Percentiles rank a stretch among this genome's conserved stretches.
phyloP scores from a whole-genome alignment of 2,888 invertebrate species.

The Furcula furcula region DNA sequence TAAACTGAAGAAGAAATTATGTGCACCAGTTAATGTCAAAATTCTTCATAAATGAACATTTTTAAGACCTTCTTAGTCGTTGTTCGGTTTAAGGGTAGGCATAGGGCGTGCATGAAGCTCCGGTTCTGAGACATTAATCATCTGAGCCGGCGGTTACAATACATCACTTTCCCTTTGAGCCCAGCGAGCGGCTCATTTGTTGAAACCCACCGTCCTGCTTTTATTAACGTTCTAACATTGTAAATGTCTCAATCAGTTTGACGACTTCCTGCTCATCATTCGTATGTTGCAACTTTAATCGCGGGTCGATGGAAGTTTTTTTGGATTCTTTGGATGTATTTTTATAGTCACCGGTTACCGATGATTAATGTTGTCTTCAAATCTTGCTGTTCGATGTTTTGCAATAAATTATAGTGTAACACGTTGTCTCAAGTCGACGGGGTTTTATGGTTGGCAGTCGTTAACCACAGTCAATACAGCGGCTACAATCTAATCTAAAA shows the following conservation, averaged over 20 bases:
- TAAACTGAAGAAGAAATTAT: too few relatives aligned
- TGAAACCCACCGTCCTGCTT: constrained; percentile 52
- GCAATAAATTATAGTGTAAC: constrained; percentile 79
- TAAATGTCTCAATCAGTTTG: constrained; percentile 72
- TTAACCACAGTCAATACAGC: constrained; percentile 59
- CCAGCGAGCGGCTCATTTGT: constrained; percentile 61
- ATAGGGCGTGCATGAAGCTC: constrained; percentile 41
- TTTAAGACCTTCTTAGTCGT: constrained; percentile 46
- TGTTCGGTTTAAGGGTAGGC: constrained; percentile 30
- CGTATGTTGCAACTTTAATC: constrained; percentile 49
- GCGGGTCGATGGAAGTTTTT: constrained; percentile 47
- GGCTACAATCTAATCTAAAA: constrained; percentile 68
- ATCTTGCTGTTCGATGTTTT: constrained; percentile 55
- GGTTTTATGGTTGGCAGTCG: constrained; percentile 60
- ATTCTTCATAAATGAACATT: constrained; percentile 50
- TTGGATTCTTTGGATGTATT: constrained; percentile 38
- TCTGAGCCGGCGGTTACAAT: constrained; percentile 52
- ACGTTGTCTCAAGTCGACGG: constrained; percentile 59
- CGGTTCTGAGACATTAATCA: constrained; percentile 61
- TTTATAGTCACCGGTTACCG: constrained; percentile 62
- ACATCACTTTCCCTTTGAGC: constrained; percentile 65
- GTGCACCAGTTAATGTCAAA: constrained; percentile 37
- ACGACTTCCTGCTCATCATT: constrained; percentile 65
- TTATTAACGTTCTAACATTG: constrained; percentile 66
- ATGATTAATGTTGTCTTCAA: constrained; percentile 73